Percentiles rank a stretch among this genome's conserved stretches.
phyloP scores from a whole-genome alignment of 1,140 invertebrate genomes.

The Megalopta genalis region DNA sequence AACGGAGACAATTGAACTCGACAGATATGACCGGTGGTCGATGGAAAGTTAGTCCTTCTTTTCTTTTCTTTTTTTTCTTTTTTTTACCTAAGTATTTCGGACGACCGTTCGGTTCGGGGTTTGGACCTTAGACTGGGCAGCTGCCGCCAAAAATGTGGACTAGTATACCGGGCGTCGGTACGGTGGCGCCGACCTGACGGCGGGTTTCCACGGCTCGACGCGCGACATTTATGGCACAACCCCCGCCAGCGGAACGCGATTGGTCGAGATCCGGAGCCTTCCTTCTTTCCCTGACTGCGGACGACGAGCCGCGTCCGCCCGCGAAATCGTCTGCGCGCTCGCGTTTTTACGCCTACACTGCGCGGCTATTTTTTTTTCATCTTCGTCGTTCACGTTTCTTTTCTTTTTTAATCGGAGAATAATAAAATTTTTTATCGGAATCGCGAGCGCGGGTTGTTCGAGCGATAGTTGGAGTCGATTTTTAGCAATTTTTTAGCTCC shows the following conservation, averaged over 20 bases:
- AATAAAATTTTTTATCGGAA: too few relatives aligned
- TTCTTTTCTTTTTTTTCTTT: too few relatives aligned
- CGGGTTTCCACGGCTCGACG: conserved; percentile 52
- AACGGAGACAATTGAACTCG: not conserved
- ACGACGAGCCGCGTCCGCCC: not conserved
- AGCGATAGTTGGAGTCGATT: too few relatives aligned
- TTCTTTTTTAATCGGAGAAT: too few relatives aligned
- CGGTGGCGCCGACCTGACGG: conserved; percentile 74
- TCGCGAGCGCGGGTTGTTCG: too few relatives aligned
- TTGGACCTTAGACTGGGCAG: conserved; percentile 79
- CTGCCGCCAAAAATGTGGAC: conserved; percentile 76
- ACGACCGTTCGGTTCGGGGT: conserved; percentile 80
- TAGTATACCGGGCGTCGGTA: conserved; percentile 75
- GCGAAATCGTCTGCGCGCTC: not conserved
- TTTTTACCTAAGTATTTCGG: conserved; percentile 79
- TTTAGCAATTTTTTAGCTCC: too few relatives aligned
- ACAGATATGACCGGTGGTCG: conserved; percentile 8
- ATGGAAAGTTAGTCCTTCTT: conserved; percentile 12
- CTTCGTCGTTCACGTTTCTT: too few relatives aligned
- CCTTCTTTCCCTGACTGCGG: not conserved
- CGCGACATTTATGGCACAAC: conserved; percentile 78
- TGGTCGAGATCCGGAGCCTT: conserved; percentile 45
- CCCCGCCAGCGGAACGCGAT: conserved; percentile 65
- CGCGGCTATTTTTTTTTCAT: not conserved
- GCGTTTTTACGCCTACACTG: not conserved